phyloP scores from a whole-genome alignment of 2,888 invertebrate genomes.

The Eretmocerus hayati region DNA sequence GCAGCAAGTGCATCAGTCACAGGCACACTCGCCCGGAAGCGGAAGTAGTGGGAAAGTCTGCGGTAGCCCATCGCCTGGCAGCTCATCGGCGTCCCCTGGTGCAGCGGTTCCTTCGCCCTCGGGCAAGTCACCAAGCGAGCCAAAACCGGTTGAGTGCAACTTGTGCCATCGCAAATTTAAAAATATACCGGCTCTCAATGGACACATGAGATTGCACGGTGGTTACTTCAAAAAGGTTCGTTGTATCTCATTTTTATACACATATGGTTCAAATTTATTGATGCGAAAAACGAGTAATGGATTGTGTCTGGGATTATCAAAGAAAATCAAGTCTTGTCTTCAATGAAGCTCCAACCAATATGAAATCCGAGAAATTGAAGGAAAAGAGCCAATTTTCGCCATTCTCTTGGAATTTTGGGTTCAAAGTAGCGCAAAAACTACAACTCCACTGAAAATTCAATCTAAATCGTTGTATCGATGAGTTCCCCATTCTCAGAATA shows the following conservation, averaged over 20 bases:
- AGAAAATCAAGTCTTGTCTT: background rate
- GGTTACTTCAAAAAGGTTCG: slow-evolving; percentile 89
- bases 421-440: too few relatives aligned
- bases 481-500: too few relatives aligned
- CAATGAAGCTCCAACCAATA: too few relatives aligned
- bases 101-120: slow-evolving; percentile 39
- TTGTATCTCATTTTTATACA: background rate
- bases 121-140: slow-evolving; percentile 53
- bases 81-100: slow-evolving; percentile 36
- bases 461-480: too few relatives aligned
- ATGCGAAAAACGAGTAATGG: background rate
- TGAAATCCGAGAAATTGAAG: too few relatives aligned
- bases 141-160: slow-evolving; percentile 89
- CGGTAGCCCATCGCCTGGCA: slow-evolving; percentile 38
- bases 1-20: slow-evolving; percentile 36
- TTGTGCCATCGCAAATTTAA: slow-evolving; percentile 94
- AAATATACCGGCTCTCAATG: slow-evolving; percentile 95
- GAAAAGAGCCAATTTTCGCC: too few relatives aligned
- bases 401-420: too few relatives aligned
- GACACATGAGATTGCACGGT: slow-evolving; percentile 96
- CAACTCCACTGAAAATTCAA: too few relatives aligned
- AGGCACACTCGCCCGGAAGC: slow-evolving; percentile 40
- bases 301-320: background rate
- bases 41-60: slow-evolving; percentile 39
- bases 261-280: background rate